Evolutionary conservation across 2,113 vertebrate genomes (phyloP).

Genomic region (Syngnathus floridae): DNA sequence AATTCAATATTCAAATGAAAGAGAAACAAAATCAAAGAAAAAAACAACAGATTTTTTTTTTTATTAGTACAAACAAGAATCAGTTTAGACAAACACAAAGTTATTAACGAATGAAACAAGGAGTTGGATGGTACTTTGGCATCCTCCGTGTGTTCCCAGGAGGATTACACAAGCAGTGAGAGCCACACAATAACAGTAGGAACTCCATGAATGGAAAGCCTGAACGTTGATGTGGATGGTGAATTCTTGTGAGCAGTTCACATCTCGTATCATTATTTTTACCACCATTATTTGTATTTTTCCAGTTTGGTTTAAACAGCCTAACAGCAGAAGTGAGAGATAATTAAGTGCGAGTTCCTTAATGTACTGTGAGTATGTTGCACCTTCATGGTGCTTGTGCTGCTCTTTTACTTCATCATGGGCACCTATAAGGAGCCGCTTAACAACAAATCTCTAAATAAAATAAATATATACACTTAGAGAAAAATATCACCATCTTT

Average conservation of each 20-base stretch:
- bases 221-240: neutral
- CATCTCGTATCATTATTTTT: conserved; percentile 14
- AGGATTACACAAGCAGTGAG: conserved; percentile 69
- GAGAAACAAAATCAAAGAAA: conserved; percentile 21
- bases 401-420: neutral
- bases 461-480: neutral
- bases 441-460: too few relatives aligned
- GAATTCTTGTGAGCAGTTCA: conserved; percentile 20
- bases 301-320: neutral
- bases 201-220: conserved; percentile 46
- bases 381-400: conserved; percentile 16
- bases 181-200: conserved; percentile 49
- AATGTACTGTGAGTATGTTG: conserved; percentile 43
- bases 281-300: neutral
- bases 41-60: conserved; percentile 7
- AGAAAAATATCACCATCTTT: conserved; percentile 17
- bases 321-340: conserved; percentile 10
- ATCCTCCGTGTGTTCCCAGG: conserved; percentile 69
- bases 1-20: conserved; percentile 14
- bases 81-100: conserved; percentile 34
- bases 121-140: conserved; percentile 69
- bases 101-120: conserved; percentile 52
- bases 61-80: conserved; percentile 7
- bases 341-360: conserved; percentile 4
- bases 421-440: neutral